Evolutionary conservation across 2,888 invertebrate genomes (phyloP).

Genomic region (Sinopyrophorus schimmeli): DNA sequence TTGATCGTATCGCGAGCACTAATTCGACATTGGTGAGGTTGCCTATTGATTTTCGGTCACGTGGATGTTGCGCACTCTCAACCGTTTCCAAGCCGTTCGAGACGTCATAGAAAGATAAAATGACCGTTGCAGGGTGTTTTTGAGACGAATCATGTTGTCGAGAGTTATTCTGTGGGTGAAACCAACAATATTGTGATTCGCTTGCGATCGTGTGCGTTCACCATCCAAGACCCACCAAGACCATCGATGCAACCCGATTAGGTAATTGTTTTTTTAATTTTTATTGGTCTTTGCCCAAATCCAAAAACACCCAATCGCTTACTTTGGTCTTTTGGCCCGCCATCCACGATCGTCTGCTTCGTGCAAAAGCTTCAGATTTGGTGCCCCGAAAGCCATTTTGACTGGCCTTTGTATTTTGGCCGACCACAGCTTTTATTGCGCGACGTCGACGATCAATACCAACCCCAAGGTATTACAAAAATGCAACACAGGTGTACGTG

Average conservation of each 20-base stretch:
- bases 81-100: conserved; percentile 11
- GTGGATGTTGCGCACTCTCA: conserved; percentile 29
- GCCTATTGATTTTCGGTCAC: conserved; percentile 35
- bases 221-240: background rate
- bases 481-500: conserved; percentile 25
- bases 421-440: conserved; percentile 15
- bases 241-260: background rate
- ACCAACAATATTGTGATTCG: conserved; percentile 15
- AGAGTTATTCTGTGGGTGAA: conserved; percentile 12
- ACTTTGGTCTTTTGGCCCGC: too few relatives aligned
- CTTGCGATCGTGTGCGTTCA: background rate
- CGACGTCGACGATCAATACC: conserved; percentile 21
- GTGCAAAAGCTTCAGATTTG: too few relatives aligned
- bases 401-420: too few relatives aligned
- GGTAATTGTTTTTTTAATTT: too few relatives aligned
- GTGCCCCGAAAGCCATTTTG: too few relatives aligned
- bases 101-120: conserved; percentile 29
- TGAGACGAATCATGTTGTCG: conserved; percentile 26
- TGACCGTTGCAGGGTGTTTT: conserved; percentile 30
- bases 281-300: too few relatives aligned
- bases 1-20: conserved; percentile 27
- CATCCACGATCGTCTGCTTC: too few relatives aligned
- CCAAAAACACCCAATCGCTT: too few relatives aligned
- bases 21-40: conserved; percentile 34
- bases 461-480: conserved; percentile 26